These are phyloP conservation scores for Limnephilus rhombicus DNA, from an alignment of 2,888 invertebrate species.

Conservation along the genomic window DNA sequence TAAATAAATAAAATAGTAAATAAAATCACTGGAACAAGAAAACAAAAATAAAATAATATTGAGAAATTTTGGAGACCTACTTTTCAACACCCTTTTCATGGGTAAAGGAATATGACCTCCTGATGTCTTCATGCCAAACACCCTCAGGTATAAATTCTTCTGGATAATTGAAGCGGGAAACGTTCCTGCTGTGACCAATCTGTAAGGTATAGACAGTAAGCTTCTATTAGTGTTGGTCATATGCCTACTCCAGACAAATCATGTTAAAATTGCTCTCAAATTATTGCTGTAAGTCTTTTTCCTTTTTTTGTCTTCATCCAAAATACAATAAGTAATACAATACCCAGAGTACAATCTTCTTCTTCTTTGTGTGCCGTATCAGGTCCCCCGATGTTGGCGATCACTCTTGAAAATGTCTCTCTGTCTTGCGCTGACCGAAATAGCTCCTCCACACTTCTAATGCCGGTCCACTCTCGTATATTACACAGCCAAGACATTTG, in stretches of 20 bases:
- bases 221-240: not conserved
- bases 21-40: too few species aligned
- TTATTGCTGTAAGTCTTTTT: not conserved
- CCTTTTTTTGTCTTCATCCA: not conserved
- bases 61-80: slow-evolving; percentile 69
- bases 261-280: not conserved
- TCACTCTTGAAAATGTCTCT: too few species aligned
- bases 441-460: too few species aligned
- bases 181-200: slow-evolving; percentile 57
- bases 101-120: slow-evolving; percentile 71
- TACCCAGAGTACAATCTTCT: too few species aligned
- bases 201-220: slow-evolving; percentile 8
- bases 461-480: too few species aligned
- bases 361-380: too few species aligned
- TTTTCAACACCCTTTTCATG: slow-evolving; percentile 68
- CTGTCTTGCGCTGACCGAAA: too few species aligned
- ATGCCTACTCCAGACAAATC: not conserved
- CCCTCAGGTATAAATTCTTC: slow-evolving; percentile 71
- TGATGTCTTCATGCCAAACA: slow-evolving; percentile 79
- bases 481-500: too few species aligned
- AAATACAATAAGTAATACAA: not conserved
- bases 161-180: slow-evolving; percentile 50
- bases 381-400: too few species aligned
- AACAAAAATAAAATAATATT: too few species aligned
- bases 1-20: too few species aligned